These are phyloP conservation scores for Rotaria sp. DNA, from an alignment of 2,888 invertebrate species.

Conservation along the genomic window DNA sequence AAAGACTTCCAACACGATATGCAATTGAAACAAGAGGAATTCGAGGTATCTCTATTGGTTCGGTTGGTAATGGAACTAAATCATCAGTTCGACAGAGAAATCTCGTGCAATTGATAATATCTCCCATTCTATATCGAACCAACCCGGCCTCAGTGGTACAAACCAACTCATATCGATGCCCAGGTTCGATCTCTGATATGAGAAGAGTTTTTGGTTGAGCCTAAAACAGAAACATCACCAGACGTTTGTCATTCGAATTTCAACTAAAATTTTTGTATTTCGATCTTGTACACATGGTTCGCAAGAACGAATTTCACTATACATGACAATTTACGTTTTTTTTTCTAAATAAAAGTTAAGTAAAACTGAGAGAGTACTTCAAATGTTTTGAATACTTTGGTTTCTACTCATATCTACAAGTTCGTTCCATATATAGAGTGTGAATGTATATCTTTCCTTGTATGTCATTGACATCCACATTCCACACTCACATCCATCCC, in stretches of 20 bases:
- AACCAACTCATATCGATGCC: neutral
- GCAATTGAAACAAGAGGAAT: neutral
- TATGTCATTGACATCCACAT: too few relatives aligned
- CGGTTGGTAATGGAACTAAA: neutral
- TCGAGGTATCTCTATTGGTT: neutral
- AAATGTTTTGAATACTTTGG: too few relatives aligned
- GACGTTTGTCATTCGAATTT: neutral
- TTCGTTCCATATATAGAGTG: too few relatives aligned
- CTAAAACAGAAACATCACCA: neutral
- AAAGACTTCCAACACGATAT: neutral
- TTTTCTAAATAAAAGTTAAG: too few relatives aligned
- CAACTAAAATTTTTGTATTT: too few relatives aligned
- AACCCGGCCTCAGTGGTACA: neutral
- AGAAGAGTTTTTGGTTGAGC: slow-evolving; percentile 10
- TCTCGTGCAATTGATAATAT: neutral
- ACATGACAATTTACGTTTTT: too few relatives aligned
- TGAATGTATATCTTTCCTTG: too few relatives aligned
- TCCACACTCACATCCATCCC: too few relatives aligned
- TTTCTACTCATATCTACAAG: too few relatives aligned
- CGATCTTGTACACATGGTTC: too few relatives aligned
- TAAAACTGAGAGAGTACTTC: too few relatives aligned
- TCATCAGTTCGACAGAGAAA: neutral
- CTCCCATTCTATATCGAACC: neutral
- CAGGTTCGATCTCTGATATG: neutral
- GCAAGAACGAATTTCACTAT: too few relatives aligned